A percentile compares a stretch with the other conserved stretches of the same genome.
These are phyloP conservation scores for Hybos culiciformis DNA, from an alignment of 2,888 invertebrate genomes.

Conservation along the genomic window DNA sequence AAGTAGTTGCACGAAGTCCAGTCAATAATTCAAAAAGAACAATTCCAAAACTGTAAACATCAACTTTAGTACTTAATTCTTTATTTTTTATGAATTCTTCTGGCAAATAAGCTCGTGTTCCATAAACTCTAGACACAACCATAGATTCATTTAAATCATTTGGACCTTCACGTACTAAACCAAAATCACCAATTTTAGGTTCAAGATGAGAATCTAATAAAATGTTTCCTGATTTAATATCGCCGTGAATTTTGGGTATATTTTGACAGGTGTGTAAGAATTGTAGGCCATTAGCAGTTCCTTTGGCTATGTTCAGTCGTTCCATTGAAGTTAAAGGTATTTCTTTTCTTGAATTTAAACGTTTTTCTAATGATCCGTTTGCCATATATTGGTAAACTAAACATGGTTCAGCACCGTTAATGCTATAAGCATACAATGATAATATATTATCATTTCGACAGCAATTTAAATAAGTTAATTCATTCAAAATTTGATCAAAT, in stretches of 20 bases:
- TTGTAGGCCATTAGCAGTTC: conserved; percentile 81
- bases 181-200: conserved; percentile 93
- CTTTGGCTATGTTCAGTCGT: conserved; percentile 66
- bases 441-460: conserved; percentile 85
- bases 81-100: conserved; percentile 70
- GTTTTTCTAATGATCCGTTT: conserved; percentile 80
- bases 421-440: conserved; percentile 73
- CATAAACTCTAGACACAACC: conserved; percentile 54
- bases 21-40: conserved; percentile 75
- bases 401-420: conserved; percentile 61
- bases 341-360: conserved; percentile 41
- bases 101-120: conserved; percentile 87
- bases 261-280: conserved; percentile 69
- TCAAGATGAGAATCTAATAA: conserved; percentile 73
- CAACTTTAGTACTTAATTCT: conserved; percentile 78
- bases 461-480: conserved; percentile 62
- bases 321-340: conserved; percentile 64
- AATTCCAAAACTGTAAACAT: conserved; percentile 88
- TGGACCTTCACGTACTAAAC: conserved; percentile 60
- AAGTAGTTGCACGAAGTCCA: conserved; percentile 50
- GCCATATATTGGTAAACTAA: conserved; percentile 87
- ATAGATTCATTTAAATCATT: conserved; percentile 26
- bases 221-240: conserved; percentile 93
- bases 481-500: conserved; percentile 54
- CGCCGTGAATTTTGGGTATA: conserved; percentile 84